Evolutionary conservation across 2,797 vertebrate species (phyloP).

Genomic region (Hypotaenidia okinawae): DNA sequence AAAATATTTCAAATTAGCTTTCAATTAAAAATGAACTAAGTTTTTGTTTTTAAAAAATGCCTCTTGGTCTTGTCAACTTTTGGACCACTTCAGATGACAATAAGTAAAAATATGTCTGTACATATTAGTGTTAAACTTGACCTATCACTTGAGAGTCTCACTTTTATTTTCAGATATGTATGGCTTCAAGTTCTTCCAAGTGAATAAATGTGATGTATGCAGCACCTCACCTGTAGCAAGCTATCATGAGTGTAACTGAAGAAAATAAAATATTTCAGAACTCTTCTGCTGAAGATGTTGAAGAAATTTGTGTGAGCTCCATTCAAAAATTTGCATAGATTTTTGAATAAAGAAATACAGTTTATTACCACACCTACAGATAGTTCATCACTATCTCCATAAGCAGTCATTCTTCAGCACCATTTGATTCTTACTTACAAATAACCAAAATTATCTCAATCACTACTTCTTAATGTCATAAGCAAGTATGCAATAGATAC

Average conservation of each 20-base stretch:
- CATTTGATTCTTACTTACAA: not conserved
- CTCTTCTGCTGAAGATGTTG: not conserved
- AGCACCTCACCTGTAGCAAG: not conserved
- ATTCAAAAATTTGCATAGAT: not conserved
- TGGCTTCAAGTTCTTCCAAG: not conserved
- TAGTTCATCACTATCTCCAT: not conserved
- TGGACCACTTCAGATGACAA: not conserved
- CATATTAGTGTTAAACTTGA: not conserved
- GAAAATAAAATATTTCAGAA: not conserved
- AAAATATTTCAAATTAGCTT: not conserved
- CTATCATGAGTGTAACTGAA: not conserved
- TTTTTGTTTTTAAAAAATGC: rapidly evolving
- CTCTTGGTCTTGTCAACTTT: not conserved
- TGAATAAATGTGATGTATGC: not conserved
- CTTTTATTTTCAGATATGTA: not conserved
- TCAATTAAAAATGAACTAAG: not conserved
- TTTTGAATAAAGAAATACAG: not conserved
- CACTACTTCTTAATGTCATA: not conserved
- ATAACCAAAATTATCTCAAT: not conserved
- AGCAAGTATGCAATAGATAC: not conserved
- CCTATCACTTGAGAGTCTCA: not conserved
- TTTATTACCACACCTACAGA: not conserved
- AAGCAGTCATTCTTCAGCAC: not conserved
- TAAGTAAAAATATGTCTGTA: not conserved
- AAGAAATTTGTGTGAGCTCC: not conserved